A percentile compares a stretch with the other conserved stretches of the same genome.
Evolutionary conservation across 2,113 vertebrate species (phyloP).

Genomic region (Athene cunicularia): DNA sequence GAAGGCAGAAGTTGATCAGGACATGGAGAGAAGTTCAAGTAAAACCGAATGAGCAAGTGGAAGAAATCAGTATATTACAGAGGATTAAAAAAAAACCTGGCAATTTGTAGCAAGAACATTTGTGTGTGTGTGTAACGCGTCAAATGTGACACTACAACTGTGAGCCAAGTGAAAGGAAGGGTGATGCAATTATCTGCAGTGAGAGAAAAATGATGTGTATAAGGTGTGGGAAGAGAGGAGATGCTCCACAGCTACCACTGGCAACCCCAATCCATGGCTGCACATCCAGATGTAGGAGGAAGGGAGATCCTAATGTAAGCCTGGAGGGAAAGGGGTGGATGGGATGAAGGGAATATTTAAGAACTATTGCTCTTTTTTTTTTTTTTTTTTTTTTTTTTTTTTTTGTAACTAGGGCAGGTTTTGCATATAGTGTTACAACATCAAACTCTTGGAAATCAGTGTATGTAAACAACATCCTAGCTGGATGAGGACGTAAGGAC

Average conservation of each 20-base stretch:
- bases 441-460: slow-evolving; percentile 24
- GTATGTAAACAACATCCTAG: neutral
- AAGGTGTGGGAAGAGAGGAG: slow-evolving; percentile 57
- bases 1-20: neutral
- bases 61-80: neutral
- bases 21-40: neutral
- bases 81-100: neutral
- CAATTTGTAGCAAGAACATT: slow-evolving; percentile 12
- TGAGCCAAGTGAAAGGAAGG: slow-evolving; percentile 34
- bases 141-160: slow-evolving; percentile 63
- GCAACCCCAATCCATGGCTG: neutral
- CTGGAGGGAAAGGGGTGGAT: neutral
- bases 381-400: neutral
- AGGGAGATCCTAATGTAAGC: neutral
- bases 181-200: slow-evolving; percentile 68
- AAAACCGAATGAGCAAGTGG: neutral
- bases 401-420: slow-evolving; percentile 46
- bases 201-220: slow-evolving; percentile 45
- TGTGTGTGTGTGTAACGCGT: slow-evolving; percentile 12
- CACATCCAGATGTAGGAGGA: neutral
- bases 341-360: neutral
- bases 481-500: neutral
- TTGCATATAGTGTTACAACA: slow-evolving; percentile 36
- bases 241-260: neutral
- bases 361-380: neutral